These are phyloP conservation scores for Hippoglossus hippoglossus DNA, from an alignment of 2,797 vertebrate genomes.

Conservation along the genomic window DNA sequence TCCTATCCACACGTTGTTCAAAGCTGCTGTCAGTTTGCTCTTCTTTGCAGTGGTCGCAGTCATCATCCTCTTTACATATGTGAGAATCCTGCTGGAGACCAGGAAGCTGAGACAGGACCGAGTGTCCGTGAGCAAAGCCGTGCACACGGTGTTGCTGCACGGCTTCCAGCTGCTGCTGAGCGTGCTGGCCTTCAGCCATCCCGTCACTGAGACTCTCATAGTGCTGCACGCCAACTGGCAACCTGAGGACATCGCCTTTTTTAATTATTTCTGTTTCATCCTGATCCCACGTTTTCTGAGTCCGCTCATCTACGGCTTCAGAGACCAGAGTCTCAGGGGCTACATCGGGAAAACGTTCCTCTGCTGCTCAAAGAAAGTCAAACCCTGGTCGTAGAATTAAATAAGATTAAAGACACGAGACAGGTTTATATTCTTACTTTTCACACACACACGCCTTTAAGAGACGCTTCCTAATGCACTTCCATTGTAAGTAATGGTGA, in stretches of 20 bases:
- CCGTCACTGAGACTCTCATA: constrained; percentile 72
- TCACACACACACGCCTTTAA: not conserved
- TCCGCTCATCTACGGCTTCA: constrained; percentile 82
- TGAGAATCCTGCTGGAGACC: constrained; percentile 82
- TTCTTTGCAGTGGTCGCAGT: constrained; percentile 76
- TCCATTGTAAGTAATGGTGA: too few species aligned
- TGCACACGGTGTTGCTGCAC: constrained; percentile 84
- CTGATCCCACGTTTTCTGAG: constrained; percentile 82
- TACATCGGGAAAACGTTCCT: constrained; percentile 58
- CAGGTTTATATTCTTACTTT: not conserved
- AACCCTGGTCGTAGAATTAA: not conserved
- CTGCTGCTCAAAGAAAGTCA: constrained; percentile 44
- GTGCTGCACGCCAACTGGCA: constrained; percentile 53
- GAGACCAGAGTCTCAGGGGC: constrained; percentile 75
- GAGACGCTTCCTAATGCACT: not conserved
- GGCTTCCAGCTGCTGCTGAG: constrained; percentile 83
- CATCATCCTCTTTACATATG: constrained; percentile 83
- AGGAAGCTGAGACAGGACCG: constrained; percentile 75
- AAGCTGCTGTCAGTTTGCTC: constrained; percentile 57
- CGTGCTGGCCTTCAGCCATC: constrained; percentile 74
- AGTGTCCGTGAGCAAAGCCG: constrained; percentile 77
- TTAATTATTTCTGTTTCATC: constrained; percentile 80
- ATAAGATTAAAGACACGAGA: not conserved
- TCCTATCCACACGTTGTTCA: constrained; percentile 70
- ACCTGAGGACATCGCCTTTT: constrained; percentile 69